phyloP scores from a whole-genome alignment of 2,113 vertebrate species.

The Natator depressus region DNA sequence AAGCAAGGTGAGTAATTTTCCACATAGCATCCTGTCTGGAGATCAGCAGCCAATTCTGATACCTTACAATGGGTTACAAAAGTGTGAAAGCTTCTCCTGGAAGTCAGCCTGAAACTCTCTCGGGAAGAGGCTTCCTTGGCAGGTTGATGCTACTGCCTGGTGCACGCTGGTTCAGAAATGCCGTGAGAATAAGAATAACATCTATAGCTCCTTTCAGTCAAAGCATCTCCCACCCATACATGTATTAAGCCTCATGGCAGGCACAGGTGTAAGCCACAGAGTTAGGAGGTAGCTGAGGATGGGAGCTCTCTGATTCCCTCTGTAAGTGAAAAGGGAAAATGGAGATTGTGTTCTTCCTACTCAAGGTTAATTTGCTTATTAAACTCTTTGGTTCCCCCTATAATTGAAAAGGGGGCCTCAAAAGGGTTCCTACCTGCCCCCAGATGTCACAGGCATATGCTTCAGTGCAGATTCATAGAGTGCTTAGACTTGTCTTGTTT shows the following conservation, averaged over 20 bases:
- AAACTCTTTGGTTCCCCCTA: not conserved
- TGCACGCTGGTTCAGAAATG: not conserved
- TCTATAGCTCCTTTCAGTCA: not conserved
- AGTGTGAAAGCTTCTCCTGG: not conserved
- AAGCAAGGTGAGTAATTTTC: not conserved
- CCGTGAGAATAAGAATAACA: not conserved
- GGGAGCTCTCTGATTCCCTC: conserved; percentile 18
- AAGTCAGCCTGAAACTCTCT: not conserved
- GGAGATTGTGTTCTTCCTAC: not conserved
- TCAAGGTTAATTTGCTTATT: conserved; percentile 16
- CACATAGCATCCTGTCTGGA: not conserved
- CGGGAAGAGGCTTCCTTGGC: not conserved
- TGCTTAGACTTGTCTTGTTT: not conserved
- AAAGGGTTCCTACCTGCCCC: no score
- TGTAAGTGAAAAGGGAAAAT: conserved; percentile 36
- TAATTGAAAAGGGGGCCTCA: not conserved
- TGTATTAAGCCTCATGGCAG: not conserved
- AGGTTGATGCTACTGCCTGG: not conserved
- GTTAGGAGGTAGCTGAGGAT: not conserved
- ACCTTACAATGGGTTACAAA: accelerated
- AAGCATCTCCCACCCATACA: not conserved
- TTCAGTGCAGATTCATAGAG: not conserved
- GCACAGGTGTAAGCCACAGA: not conserved
- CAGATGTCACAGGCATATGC: not conserved
- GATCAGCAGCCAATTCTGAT: not conserved